Conservation (phyloP, 2,113 vertebrate genomes). For the Microtus ochrogaster region DNA sequence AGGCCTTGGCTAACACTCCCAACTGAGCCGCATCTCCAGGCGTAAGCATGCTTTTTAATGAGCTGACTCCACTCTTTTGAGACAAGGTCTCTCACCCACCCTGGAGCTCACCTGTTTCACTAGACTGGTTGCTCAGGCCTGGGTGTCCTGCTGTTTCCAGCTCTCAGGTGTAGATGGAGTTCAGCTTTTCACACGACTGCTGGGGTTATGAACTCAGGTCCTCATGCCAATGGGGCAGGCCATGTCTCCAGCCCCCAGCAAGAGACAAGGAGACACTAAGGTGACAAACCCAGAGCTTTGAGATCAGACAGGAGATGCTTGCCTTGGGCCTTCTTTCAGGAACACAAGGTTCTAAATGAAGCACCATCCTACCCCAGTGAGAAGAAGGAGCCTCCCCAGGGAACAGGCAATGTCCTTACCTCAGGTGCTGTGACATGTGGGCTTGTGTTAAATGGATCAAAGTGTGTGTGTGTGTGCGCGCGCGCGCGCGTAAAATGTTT, state of each 20-base stretch:
- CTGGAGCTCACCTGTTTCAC: neutral
- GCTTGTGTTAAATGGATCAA: neutral
- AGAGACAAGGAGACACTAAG: neutral
- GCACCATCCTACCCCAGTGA: neutral
- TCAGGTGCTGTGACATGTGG: rapidly evolving
- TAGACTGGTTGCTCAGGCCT: too few relatives aligned
- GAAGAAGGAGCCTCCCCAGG: neutral
- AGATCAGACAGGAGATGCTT: neutral
- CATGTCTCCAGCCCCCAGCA: neutral
- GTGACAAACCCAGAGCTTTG: neutral
- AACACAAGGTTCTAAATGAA: neutral
- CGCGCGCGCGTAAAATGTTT: too few relatives aligned
- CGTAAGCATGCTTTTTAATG: neutral
- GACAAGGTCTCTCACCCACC: neutral
- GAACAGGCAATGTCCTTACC: neutral
- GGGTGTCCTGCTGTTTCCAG: neutral
- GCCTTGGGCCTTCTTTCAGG: neutral
- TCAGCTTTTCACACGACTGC: neutral
- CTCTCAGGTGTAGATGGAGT: neutral
- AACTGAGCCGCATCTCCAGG: neutral
- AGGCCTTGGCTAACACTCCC: neutral
- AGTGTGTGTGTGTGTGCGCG: too few relatives aligned
- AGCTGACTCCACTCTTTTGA: neutral
- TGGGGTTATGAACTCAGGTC: too few relatives aligned
- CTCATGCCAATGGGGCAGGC: too few relatives aligned